Conservation (phyloP, 2,797 vertebrate genomes). For the Dicrostonyx torquatus region DNA sequence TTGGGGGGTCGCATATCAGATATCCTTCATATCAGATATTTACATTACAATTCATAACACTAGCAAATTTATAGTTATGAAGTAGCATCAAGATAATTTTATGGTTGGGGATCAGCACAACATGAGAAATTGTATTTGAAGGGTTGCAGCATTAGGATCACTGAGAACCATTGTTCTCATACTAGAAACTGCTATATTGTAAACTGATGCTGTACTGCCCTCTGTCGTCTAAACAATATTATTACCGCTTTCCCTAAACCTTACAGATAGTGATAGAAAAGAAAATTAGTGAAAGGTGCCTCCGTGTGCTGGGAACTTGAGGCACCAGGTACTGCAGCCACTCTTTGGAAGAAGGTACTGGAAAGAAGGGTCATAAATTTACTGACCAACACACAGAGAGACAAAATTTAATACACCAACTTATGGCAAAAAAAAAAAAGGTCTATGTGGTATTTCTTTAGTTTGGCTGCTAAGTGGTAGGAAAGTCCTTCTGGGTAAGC, state of each 20-base stretch:
- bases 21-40: not conserved
- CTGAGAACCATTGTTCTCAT: not conserved
- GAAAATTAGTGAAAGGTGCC: not conserved
- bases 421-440: not conserved
- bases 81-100: not conserved
- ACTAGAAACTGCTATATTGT: not conserved
- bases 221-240: constrained; percentile 50
- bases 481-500: not conserved
- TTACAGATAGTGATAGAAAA: not conserved
- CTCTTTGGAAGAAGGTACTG: not conserved
- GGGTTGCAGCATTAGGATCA: not conserved
- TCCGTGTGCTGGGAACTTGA: not conserved
- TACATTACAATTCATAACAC: not conserved
- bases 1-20: not conserved
- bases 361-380: not conserved
- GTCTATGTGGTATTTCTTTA: not conserved
- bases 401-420: constrained; percentile 16
- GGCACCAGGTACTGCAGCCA: not conserved
- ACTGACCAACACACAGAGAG: not conserved
- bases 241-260: not conserved
- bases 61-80: not conserved
- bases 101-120: not conserved
- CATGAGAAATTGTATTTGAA: not conserved
- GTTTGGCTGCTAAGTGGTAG: not conserved
- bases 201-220: constrained; percentile 59